These are phyloP conservation scores for Merluccius polli DNA, from an alignment of 2,797 vertebrate species.

Conservation along the genomic window DNA sequence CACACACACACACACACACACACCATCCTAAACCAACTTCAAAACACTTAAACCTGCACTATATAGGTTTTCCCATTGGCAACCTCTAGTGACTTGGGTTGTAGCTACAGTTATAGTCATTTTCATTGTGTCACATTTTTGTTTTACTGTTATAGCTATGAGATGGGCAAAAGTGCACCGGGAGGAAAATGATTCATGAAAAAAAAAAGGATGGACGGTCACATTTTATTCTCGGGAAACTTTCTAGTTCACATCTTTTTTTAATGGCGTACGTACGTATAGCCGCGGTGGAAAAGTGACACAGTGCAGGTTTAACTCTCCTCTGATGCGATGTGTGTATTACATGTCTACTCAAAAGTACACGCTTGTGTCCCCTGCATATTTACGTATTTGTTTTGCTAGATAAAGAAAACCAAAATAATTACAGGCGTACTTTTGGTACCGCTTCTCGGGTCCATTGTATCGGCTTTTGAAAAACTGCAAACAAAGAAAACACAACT, in stretches of 20 bases:
- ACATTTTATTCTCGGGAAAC: too few species aligned
- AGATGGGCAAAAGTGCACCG: background rate
- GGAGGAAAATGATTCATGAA: too few species aligned
- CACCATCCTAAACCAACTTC: too few species aligned
- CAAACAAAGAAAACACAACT: background rate
- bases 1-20: too few species aligned
- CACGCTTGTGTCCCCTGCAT: background rate
- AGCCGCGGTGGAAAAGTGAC: background rate
- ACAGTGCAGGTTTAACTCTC: background rate
- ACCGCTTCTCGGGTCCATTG: background rate
- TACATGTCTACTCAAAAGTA: background rate
- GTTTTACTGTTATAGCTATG: background rate
- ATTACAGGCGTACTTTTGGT: background rate
- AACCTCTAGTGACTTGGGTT: too few species aligned
- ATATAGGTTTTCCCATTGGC: too few species aligned
- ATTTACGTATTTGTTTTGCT: background rate
- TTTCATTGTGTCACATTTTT: background rate
- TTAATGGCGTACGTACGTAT: too few species aligned
- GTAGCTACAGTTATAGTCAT: too few species aligned
- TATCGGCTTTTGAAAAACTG: background rate
- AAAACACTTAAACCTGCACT: too few species aligned
- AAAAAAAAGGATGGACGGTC: too few species aligned
- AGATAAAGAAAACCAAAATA: background rate
- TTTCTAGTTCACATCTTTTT: too few species aligned
- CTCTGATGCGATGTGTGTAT: background rate